phyloP scores from a whole-genome alignment of 64 coral and sea anemone species.

The Platygyra sinensis region DNA sequence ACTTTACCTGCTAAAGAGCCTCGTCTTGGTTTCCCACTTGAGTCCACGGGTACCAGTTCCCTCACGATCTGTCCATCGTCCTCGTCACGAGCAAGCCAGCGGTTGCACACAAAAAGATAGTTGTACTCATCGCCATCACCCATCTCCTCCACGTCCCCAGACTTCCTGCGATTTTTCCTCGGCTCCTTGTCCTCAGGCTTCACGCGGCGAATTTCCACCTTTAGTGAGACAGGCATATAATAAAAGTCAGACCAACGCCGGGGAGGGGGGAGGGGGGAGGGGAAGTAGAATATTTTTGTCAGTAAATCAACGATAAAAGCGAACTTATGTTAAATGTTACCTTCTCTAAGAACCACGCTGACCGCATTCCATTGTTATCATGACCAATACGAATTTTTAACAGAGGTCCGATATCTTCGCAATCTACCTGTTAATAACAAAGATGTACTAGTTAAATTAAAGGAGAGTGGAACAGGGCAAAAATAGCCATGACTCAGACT shows the following conservation, averaged over 20 bases:
- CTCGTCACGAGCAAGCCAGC: conserved; percentile 93
- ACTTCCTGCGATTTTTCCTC: conserved; percentile 43
- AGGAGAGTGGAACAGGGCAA: too few relatives aligned
- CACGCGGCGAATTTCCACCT: conserved; percentile 89
- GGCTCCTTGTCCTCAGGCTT: conserved; percentile 58
- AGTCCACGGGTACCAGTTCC: conserved; percentile 87
- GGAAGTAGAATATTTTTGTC: too few relatives aligned
- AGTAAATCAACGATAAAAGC: neutral
- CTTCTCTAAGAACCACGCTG: conserved; percentile 97
- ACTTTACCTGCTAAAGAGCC: conserved; percentile 75
- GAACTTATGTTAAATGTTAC: neutral
- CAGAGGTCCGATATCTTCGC: conserved; percentile 88
- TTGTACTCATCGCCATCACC: conserved; percentile 36
- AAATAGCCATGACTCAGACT: too few relatives aligned
- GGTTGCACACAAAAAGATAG: conserved; percentile 90
- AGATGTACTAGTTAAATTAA: neutral
- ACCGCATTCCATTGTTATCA: conserved; percentile 81
- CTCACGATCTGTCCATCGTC: conserved; percentile 94
- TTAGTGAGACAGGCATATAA: neutral
- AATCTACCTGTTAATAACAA: conserved; percentile 74
- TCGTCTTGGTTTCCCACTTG: conserved; percentile 62
- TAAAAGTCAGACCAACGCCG: too few relatives aligned
- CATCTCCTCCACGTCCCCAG: conserved; percentile 14
- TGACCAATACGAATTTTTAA: conserved; percentile 95
- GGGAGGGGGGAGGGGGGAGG: too few relatives aligned